Percentiles rank a stretch among this genome's conserved stretches.
Conservation (phyloP, 1,140 invertebrate species). For the Heliconius nattereri region DNA sequence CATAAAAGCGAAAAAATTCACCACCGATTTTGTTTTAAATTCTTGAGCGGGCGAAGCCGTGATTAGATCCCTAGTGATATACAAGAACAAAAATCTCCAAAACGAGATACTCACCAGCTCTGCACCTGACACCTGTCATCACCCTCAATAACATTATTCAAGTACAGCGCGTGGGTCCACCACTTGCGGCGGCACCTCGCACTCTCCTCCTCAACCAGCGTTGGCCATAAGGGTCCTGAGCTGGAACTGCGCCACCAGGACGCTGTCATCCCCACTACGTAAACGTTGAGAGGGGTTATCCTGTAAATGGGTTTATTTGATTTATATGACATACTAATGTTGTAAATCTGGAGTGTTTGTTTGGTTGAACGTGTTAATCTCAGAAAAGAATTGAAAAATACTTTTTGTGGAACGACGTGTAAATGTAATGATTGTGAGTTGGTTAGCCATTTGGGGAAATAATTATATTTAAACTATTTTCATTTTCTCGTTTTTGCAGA, state of each 20-base stretch:
- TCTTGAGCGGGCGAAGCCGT: no score
- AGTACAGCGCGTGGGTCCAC: constrained; percentile 84
- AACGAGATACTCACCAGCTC: constrained; percentile 48
- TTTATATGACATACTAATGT: neutral
- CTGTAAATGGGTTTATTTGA: constrained; percentile 38
- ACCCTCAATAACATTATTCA: constrained; percentile 80
- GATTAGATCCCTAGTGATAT: no score
- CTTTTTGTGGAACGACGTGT: no score
- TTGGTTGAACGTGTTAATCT: no score
- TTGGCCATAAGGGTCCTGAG: constrained; percentile 54
- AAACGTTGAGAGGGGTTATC: constrained; percentile 56
- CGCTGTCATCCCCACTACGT: constrained; percentile 53
- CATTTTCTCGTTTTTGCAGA: no score
- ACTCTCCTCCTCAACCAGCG: constrained; percentile 59
- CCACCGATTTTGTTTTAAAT: no score
- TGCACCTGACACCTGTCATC: constrained; percentile 55
- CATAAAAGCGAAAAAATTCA: no score
- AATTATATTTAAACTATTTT: no score
- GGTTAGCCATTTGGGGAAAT: no score
- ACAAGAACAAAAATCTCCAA: no score
- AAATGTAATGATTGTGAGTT: no score
- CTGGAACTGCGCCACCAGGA: constrained; percentile 54
- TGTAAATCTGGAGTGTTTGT: neutral
- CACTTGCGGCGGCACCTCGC: constrained; percentile 82
- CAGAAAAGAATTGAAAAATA: no score